phyloP scores from a whole-genome alignment of 1,140 invertebrate genomes.

The Hydropsyche tenuis region DNA sequence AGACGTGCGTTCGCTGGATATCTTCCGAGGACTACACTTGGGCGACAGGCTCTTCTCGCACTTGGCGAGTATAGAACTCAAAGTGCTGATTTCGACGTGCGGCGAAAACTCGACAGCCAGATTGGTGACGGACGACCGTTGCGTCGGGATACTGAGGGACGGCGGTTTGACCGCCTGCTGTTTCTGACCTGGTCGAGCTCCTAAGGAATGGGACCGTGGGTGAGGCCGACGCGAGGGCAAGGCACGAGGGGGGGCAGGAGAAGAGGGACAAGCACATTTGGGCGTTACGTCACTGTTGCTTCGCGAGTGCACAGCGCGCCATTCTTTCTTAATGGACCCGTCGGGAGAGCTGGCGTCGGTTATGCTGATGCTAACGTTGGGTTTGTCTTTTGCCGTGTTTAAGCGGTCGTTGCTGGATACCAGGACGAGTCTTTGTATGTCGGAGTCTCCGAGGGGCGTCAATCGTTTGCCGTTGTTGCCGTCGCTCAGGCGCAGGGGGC shows the following conservation, averaged over 20 bases:
- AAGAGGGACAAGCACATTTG: constrained; percentile 52
- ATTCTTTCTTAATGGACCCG: constrained; percentile 51
- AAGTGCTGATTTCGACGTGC: constrained; percentile 46
- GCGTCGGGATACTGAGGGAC: constrained; percentile 30
- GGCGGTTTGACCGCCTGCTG: constrained; percentile 40
- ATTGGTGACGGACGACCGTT: constrained; percentile 33
- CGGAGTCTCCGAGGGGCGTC: constrained; percentile 30
- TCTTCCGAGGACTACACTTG: constrained; percentile 50
- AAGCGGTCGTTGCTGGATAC: constrained; percentile 36
- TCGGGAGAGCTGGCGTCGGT: constrained; percentile 54
- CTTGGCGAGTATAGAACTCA: constrained; percentile 45
- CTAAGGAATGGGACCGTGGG: constrained; percentile 44
- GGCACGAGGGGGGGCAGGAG: constrained; percentile 53
- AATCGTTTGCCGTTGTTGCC: constrained; percentile 39
- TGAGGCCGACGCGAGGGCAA: constrained; percentile 54
- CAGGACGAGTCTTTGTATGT: constrained; percentile 44
- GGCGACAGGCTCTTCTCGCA: constrained; percentile 36
- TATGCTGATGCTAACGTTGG: constrained; percentile 59
- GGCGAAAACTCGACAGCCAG: constrained; percentile 44
- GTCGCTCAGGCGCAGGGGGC: constrained; percentile 51
- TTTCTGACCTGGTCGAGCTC: constrained; percentile 44
- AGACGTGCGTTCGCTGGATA: constrained; percentile 54
- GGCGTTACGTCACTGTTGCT: constrained; percentile 61
- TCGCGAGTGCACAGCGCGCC: constrained; percentile 55
- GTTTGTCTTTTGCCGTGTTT: constrained; percentile 49